Evolutionary conservation across 2,113 vertebrate genomes (phyloP).

Genomic region (Phylloscopus trochilus): DNA sequence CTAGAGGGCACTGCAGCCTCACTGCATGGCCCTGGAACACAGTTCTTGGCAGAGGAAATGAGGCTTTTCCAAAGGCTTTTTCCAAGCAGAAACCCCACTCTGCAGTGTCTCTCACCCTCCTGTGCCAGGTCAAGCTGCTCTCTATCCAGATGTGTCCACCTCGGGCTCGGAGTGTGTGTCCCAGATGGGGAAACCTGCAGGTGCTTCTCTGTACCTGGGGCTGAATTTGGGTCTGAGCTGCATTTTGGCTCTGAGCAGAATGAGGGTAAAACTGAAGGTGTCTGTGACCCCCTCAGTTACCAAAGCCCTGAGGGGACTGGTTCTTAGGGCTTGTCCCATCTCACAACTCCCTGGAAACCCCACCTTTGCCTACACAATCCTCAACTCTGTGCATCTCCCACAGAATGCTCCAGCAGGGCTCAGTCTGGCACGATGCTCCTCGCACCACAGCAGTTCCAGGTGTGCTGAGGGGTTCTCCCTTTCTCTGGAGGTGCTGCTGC

Average conservation of each 20-base stretch:
- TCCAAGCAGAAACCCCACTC: not conserved
- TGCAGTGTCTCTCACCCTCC: not conserved
- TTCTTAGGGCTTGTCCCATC: not conserved
- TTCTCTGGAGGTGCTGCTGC: not conserved
- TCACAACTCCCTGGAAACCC: fast-evolving
- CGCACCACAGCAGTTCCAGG: fast-evolving
- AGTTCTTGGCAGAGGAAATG: not conserved
- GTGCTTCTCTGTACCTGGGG: not conserved
- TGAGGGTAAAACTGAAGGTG: not conserved
- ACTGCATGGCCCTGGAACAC: fast-evolving
- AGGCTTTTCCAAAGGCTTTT: not conserved
- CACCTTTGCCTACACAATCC: not conserved
- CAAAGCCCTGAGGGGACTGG: too few species aligned
- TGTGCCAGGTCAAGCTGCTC: not conserved
- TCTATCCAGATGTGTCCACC: not conserved
- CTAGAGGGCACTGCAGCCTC: slow-evolving; percentile 55
- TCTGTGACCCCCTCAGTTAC: not conserved
- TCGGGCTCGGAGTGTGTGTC: fast-evolving
- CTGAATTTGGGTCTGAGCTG: not conserved
- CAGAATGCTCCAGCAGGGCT: fast-evolving
- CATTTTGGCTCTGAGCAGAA: not conserved
- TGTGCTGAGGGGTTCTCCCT: not conserved
- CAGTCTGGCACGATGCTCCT: fast-evolving
- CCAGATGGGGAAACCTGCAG: fast-evolving
- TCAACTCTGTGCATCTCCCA: fast-evolving